Evolutionary conservation across 1,140 invertebrate species (phyloP).

Genomic region (Bilobella aurantiaca): DNA sequence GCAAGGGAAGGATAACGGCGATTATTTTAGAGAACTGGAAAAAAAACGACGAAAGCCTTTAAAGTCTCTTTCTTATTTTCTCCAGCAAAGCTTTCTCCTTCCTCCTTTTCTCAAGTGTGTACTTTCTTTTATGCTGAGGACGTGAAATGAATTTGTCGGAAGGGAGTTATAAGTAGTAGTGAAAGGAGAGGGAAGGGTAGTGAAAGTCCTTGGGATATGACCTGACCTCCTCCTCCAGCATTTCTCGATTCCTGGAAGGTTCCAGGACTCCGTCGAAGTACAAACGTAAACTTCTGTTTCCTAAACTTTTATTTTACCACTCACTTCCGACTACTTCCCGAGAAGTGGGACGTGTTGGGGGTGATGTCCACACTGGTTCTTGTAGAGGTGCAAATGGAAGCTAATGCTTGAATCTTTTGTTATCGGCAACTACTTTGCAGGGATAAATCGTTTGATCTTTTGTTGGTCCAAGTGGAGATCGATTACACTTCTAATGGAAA

Average conservation of each 20-base stretch:
- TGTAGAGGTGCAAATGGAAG: too few species aligned
- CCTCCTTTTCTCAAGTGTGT: not conserved
- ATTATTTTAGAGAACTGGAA: constrained; percentile 11
- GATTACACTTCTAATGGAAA: too few species aligned
- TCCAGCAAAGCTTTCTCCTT: not conserved
- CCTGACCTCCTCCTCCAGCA: not conserved
- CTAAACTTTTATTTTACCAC: not conserved
- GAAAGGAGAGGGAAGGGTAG: not conserved
- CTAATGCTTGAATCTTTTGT: too few species aligned
- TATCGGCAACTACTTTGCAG: too few species aligned
- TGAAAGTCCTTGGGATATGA: not conserved
- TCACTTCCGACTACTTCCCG: not conserved
- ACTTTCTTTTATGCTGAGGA: not conserved
- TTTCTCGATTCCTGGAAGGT: too few species aligned
- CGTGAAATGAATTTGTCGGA: not conserved
- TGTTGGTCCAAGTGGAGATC: too few species aligned
- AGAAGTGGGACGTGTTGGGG: not conserved
- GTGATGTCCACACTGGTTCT: too few species aligned
- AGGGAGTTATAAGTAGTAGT: not conserved
- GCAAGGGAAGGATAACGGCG: constrained; percentile 12
- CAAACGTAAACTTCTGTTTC: not conserved
- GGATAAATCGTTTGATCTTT: too few species aligned
- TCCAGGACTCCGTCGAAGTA: too few species aligned
- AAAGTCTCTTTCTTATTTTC: not conserved
- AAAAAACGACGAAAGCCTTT: not conserved